These are phyloP conservation scores for Sipha maydis DNA, from an alignment of 2,888 invertebrate genomes.

Conservation along the genomic window DNA sequence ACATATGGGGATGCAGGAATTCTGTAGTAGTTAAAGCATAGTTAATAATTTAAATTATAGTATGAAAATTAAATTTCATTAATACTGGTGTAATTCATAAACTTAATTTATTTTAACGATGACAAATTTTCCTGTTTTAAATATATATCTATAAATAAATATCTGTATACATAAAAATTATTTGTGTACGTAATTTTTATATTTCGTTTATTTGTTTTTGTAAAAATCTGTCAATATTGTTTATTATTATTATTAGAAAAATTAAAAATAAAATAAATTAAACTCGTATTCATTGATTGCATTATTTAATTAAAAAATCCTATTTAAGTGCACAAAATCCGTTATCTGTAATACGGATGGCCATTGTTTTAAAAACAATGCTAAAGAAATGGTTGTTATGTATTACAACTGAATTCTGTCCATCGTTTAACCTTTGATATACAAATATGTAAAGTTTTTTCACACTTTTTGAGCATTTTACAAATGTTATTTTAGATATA, in stretches of 20 bases:
- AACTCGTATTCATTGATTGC: slow-evolving; percentile 8
- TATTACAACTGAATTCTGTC: slow-evolving; percentile 19
- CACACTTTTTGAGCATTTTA: background rate
- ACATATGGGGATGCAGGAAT: no score
- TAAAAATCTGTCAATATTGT: background rate
- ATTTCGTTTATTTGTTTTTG: background rate
- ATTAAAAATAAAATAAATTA: slow-evolving; percentile 10
- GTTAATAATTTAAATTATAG: no score
- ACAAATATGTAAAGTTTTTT: background rate
- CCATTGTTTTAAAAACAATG: slow-evolving; percentile 42
- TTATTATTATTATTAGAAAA: slow-evolving; percentile 14
- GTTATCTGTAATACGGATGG: slow-evolving; percentile 3
- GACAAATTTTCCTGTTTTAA: no score
- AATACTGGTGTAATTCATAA: no score
- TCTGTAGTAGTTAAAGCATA: no score
- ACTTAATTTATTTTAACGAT: no score
- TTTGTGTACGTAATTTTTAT: background rate
- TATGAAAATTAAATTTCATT: no score
- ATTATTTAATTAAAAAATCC: slow-evolving; percentile 41
- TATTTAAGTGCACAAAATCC: background rate
- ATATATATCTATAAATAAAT: no score
- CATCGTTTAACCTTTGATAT: slow-evolving; percentile 18
- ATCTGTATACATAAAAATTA: no score
- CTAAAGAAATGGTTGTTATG: slow-evolving; percentile 3
- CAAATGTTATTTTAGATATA: background rate